Evolutionary conservation across 2,888 invertebrate genomes (phyloP).

Genomic region (Drosophila histrio): DNA sequence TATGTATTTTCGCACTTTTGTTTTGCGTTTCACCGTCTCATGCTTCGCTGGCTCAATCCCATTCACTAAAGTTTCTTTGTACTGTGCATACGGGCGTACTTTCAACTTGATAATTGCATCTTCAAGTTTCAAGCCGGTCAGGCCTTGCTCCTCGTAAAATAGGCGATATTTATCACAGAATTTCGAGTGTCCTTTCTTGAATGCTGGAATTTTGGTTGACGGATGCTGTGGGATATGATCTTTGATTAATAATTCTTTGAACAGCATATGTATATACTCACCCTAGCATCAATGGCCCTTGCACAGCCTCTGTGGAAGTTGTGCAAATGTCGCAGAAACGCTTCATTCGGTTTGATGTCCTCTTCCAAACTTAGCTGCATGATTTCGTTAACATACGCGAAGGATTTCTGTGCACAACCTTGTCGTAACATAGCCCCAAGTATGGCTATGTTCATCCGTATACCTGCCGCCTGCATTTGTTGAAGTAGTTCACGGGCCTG

Average conservation of each 20-base stretch:
- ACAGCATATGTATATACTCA: constrained; percentile 55
- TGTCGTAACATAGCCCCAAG: constrained; percentile 89
- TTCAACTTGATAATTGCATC: constrained; percentile 83
- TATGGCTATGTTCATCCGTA: constrained; percentile 90
- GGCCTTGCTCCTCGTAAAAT: constrained; percentile 85
- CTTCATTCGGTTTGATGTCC: constrained; percentile 87
- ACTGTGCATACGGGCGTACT: constrained; percentile 89
- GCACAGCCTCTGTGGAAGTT: constrained; percentile 86
- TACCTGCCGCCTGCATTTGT: constrained; percentile 88
- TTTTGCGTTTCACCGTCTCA: constrained; percentile 68
- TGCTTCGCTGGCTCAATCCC: constrained; percentile 81
- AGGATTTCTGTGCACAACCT: constrained; percentile 87
- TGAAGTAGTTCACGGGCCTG: constrained; percentile 88
- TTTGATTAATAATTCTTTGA: too few species aligned
- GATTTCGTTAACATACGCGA: constrained; percentile 88
- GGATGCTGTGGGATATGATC: constrained; percentile 83
- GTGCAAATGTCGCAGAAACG: constrained; percentile 87
- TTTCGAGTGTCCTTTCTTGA: constrained; percentile 83
- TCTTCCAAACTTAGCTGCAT: constrained; percentile 88
- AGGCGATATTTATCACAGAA: constrained; percentile 85
- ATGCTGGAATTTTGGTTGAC: constrained; percentile 70
- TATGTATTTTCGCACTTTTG: constrained; percentile 82
- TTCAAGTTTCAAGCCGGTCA: constrained; percentile 82
- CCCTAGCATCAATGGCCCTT: constrained; percentile 85
- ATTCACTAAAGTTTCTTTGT: constrained; percentile 80